Evolutionary conservation across 1,140 invertebrate species (phyloP), one percentile per base, ranked within the genome.

Genomic region (Heliconius hermathena): DNA sequence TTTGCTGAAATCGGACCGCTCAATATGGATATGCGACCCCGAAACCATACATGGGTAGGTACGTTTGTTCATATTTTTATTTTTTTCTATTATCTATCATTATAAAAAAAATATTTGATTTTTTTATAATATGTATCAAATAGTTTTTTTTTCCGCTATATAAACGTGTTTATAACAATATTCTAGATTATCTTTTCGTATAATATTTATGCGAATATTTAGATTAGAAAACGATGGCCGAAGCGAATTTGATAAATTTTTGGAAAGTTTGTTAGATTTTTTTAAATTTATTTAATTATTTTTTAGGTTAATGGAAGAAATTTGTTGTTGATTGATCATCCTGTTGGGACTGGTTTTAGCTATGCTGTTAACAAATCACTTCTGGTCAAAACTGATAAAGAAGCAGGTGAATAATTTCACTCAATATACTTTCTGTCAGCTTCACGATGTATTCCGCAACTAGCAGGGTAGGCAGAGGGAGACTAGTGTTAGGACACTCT

Each of bases 321-420:
- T 84, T 84, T 97, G 46, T 88, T 97, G 71, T 96, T 97, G 84
- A 95, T 97, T 74, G 97, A 97, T 87, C 97, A 96, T 87, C 97
- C 97, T 20, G 96, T 97, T 6, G 96, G 96, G 3, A 95, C 96
- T 46, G 97, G 97, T 3, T 97, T 96, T 85, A 97, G 96, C 88
- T 97, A 97, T 86, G 95, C 96, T 8, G 95, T 95, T 2, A 95
- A 96, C 80, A 92, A 84, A 80, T 90, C 73, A 74, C 87, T 82
- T 87, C 95, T 85, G 85, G 95, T 86, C 86, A 95, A 75, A 88
- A 96, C 92, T 81, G 97, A 97, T 82, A 83, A 88, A n/a, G 94
- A 96, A 88, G 97, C 97, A 72, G 96, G 95, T 84, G 82, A 88
- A 77, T 96, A 96, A 6, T 71, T 74, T 38, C 29, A 36, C 8